phyloP scores from a whole-genome alignment of 2,888 invertebrate genomes.

The Mechanitis messenoides region DNA sequence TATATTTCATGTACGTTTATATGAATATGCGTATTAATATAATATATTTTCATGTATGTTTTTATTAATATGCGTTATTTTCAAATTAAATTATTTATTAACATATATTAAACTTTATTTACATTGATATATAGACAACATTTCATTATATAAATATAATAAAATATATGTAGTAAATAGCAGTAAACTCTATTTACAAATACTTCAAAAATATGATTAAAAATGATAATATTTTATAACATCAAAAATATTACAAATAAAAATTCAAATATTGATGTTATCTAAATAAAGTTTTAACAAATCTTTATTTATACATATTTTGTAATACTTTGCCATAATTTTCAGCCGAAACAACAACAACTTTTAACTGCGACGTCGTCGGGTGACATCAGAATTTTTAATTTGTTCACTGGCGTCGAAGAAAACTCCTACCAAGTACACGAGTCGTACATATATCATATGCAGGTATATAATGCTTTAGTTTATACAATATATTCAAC shows the following conservation, averaged over 20 bases:
- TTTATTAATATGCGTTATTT: neutral
- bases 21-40: neutral
- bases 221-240: no score
- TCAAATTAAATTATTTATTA: no score
- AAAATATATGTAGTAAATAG: no score
- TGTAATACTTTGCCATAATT: conserved; percentile 45
- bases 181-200: no score
- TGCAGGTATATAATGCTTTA: conserved; percentile 69
- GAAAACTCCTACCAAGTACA: conserved; percentile 88
- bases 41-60: neutral
- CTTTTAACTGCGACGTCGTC: conserved; percentile 89
- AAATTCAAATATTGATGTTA: no score
- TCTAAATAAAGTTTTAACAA: no score
- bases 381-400: conserved; percentile 93
- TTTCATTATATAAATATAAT: neutral
- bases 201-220: no score
- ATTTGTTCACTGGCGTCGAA: conserved; percentile 88
- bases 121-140: no score
- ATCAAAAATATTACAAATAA: no score
- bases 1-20: conserved; percentile 78
- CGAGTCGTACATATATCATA: conserved; percentile 89
- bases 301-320: no score
- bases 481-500: no score
- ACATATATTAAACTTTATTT: no score
- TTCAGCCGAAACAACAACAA: conserved; percentile 67